Evolutionary conservation across 2,113 vertebrate genomes (phyloP), one percentile per base, ranked within the genome.

Genomic region (Sula dactylatra): DNA sequence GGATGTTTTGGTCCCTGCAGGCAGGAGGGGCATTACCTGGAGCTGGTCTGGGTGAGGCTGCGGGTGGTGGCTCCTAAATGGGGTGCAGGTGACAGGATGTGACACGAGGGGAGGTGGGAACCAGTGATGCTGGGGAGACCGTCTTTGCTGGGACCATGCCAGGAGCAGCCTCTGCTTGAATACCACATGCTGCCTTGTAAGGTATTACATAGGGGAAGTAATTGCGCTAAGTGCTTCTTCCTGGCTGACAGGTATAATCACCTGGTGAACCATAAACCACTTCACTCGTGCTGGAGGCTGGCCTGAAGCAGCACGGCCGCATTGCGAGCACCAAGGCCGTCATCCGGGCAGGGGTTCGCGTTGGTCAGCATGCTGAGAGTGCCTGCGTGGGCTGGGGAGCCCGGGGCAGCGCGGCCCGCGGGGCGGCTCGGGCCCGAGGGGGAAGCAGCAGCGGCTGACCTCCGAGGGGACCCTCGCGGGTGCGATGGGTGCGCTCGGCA

Each of bases 251-350:
- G 31, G 16, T 13, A 7, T 7, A 1, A 11, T 36, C 34, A 6
- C 3, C n/a, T 1, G n/a, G 6, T 2, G 24, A 13, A 32, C 50
- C 3, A 4, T 21, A 24, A 52, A 16, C 16, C 32, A 2, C 56
- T 38, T 14, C 3, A n/a, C 55, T 10, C 16, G 2, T 2, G 11
- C 34, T 3, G 3, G 38, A 9, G 2, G 17, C 50, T 5, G 32
- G 4, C 20, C 31, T 2, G 15, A 50, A 36, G 25, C 10, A 4
- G 24, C 22, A 6, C 5, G 13, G n/a, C 79, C 16, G 61, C 13
- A 1, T 10, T 4, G 71, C 4, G 6, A 42, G 36, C 76, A 11
- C 12, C 29, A 3, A 17, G 50, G 20, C 50, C 6, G 11, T 6
- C 50, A 40, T 1, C n/a, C 16, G 7, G 10, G 47, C 2, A 31